These are phyloP conservation scores for Callipepla squamata DNA, from an alignment of 2,113 vertebrate species.

Conservation along the genomic window DNA sequence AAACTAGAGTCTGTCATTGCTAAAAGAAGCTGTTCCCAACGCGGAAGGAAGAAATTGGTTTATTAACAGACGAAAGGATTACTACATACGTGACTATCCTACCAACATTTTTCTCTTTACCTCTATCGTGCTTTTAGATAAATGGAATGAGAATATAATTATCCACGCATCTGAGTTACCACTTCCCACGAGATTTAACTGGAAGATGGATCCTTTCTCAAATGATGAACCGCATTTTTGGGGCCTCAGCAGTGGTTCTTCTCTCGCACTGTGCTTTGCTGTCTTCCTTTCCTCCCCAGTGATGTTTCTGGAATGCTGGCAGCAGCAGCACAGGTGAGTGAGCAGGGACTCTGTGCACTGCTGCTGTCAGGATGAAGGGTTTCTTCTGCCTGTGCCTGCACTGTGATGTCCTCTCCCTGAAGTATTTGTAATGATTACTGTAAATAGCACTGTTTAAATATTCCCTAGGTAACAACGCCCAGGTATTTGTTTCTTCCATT, in stretches of 20 bases:
- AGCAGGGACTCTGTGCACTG: fast-evolving
- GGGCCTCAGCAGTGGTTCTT: background rate
- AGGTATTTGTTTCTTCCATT: background rate
- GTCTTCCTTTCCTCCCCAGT: background rate
- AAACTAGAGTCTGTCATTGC: background rate
- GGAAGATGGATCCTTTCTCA: background rate
- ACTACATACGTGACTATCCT: background rate
- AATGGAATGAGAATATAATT: background rate
- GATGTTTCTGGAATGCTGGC: background rate
- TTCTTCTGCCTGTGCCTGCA: background rate
- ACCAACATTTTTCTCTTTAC: background rate
- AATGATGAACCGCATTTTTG: background rate
- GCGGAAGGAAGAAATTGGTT: background rate
- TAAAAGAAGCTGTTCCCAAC: background rate
- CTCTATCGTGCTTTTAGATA: background rate
- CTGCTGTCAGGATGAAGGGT: background rate
- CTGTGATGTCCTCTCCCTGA: background rate
- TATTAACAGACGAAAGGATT: background rate
- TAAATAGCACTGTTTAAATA: background rate
- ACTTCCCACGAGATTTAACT: background rate
- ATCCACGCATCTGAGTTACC: background rate
- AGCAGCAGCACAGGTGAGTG: no score
- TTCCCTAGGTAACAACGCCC: background rate
- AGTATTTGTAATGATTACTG: background rate
- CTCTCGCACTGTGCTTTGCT: background rate